phyloP scores from a whole-genome alignment of 2,797 vertebrate genomes.

The Propithecus perrieri region DNA sequence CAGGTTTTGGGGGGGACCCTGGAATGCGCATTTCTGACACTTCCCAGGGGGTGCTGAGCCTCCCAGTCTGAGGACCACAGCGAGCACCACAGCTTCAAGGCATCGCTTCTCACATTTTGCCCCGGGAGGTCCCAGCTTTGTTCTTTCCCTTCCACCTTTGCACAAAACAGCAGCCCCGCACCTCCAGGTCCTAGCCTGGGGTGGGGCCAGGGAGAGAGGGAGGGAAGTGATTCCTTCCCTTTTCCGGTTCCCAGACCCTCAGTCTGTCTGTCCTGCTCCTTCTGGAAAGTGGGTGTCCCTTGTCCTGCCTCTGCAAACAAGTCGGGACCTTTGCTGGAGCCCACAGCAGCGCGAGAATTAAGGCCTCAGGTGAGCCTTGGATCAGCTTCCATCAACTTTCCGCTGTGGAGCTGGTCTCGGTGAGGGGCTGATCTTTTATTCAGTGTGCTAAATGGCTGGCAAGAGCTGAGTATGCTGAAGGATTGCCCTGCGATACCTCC shows the following conservation, averaged over 20 bases:
- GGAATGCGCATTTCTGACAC: not conserved
- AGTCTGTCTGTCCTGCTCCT: not conserved
- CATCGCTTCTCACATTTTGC: not conserved
- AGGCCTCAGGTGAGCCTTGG: not conserved
- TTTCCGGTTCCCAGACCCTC: not conserved
- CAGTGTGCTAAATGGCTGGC: slow-evolving; percentile 43
- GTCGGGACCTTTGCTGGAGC: not conserved
- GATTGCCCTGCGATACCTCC: not conserved
- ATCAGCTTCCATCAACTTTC: not conserved
- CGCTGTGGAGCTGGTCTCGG: not conserved
- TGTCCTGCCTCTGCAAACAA: not conserved
- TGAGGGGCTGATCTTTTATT: slow-evolving; percentile 51
- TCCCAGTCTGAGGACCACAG: not conserved
- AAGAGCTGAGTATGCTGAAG: not conserved
- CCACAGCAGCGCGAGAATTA: not conserved
- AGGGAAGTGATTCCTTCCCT: not conserved
- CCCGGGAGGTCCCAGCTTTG: not conserved
- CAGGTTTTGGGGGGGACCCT: not conserved
- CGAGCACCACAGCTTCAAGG: not conserved
- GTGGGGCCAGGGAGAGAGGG: fast-evolving
- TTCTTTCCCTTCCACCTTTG: not conserved
- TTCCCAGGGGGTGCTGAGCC: not conserved
- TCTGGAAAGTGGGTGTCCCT: not conserved
- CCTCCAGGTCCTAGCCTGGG: not conserved
- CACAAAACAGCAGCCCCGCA: not conserved